Percentiles rank a stretch among this genome's conserved stretches.
phyloP scores from a whole-genome alignment of 2,888 invertebrate species.

The Hemaris fuciformis region DNA sequence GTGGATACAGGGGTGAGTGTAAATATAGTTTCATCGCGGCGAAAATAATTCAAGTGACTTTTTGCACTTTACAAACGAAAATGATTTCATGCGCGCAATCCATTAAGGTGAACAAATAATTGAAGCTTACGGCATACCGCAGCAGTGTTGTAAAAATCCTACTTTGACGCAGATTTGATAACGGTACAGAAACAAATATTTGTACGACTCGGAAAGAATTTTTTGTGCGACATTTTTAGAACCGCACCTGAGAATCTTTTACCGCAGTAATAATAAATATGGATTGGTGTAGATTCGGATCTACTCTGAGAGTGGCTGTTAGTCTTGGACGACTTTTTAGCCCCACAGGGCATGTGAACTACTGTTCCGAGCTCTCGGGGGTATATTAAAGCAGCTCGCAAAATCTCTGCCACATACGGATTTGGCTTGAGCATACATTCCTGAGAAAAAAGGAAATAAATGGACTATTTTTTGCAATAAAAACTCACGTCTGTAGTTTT shows the following conservation, averaged over 20 bases:
- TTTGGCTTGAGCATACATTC: background rate
- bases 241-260: background rate
- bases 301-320: background rate
- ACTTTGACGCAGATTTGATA: background rate
- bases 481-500: no score
- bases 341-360: background rate
- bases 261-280: background rate
- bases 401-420: background rate
- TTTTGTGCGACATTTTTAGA: background rate
- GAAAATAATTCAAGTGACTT: background rate
- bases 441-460: background rate
- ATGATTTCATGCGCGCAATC: background rate
- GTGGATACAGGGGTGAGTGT: no score
- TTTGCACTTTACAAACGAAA: background rate
- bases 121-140: background rate
- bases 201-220: background rate
- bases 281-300: background rate
- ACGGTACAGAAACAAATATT: background rate
- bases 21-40: background rate
- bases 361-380: background rate
- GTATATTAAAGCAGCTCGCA: background rate
- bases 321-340: background rate
- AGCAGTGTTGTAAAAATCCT: background rate
- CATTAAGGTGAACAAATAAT: background rate
- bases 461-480: no score